Base-by-base conservation (phyloP, 2,797 vertebrate genomes). In the Manis pentadactyla region DNA sequence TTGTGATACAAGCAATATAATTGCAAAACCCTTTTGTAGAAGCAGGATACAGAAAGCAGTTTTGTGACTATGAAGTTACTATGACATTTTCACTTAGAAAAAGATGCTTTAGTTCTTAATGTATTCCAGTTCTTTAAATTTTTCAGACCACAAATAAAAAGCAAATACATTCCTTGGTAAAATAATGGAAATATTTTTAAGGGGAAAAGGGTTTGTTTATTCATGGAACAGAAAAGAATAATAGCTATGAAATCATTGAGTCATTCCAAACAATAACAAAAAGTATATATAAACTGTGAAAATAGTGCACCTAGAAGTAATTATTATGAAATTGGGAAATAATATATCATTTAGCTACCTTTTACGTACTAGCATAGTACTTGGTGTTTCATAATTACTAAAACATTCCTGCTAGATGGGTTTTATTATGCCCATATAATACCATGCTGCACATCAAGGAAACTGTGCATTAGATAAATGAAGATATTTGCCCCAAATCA, bases 401-500 rank as follows among this genome's bases (percentile, higher is more conserved):
- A 10, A 82, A 34, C 15, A 18, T 27, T 57, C 18, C 39, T 86
- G 29, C 8, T 64, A 13, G 29, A 25, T 55, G 78, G 34, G 11
- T 23, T 17, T 57, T 27, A 14, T 46, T 68, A 25, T 25, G 29
- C 27, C 14, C 4, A 4, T 59, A 15, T 79, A 93, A 19, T 6
- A 49, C 21, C 7, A 19, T 13, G 2, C 42, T 90, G 2, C 51
- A 21, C 14, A 31, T 7, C n/a, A 78, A 82, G 15, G 42, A 84
- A 9, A 27, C 4, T 31, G 9, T 69, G 42, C 31, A 5, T 39
- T 69, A 78, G 10, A 59, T 71, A 69, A 84, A 49, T 55, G 34
- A 87, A 96, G 49, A 78, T 86, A 68, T 88, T 94, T 94, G n/a
- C 37, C 34, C 10, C n/a, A 87, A 74, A 84, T 90, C 63, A 68